Evolutionary conservation across 2,113 vertebrate genomes (phyloP), one percentile per base, ranked within the genome.

Genomic region (Rhinogobius similis): DNA sequence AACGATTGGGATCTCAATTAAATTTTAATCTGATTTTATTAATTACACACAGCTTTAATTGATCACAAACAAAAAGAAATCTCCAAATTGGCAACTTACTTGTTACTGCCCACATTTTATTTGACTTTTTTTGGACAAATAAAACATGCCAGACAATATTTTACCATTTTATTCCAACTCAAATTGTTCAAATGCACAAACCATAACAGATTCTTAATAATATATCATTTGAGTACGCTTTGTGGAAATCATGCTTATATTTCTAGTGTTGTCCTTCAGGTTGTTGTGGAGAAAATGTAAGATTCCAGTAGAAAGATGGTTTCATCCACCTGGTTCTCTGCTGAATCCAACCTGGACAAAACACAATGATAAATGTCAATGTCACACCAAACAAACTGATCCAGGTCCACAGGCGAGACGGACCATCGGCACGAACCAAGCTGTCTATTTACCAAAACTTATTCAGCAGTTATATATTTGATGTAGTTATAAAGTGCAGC

Each of bases 311-410:
- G 90, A 69, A 98, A 98, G 71, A 98, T 94, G 66, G 95, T 96
- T 88, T 98, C 97, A 26, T 97, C 96, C 14, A 98, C 96, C 72
- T 98, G 96, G 83, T 94, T 96, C 82, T 98, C 97, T 36, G 95
- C 95, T 64, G 95, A 95, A 61, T 98, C 97, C 55, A 98, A 84
- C 92, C 97, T 98, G 88, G 20, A 70, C 39, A 43, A 32, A 53
- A 10, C 23, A 53, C 29, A 70, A 32, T 58, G 32, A 67, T 21
- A 41, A 8, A 52, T 6, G 65, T 73, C 16, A 61, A 7, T 36
- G 5, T 36, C 32, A 36, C 29, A 29, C 5, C 29, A 29, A 29
- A 5, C 5, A 29, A 29, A 29, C 29, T n/a, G n/a, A n/a, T n/a
- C n/a, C n/a, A n/a, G n/a, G n/a, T n/a, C n/a, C n/a, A n/a, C n/a